phyloP scores from a whole-genome alignment of 2,113 vertebrate genomes.

The Malurus alboscapulatus region DNA sequence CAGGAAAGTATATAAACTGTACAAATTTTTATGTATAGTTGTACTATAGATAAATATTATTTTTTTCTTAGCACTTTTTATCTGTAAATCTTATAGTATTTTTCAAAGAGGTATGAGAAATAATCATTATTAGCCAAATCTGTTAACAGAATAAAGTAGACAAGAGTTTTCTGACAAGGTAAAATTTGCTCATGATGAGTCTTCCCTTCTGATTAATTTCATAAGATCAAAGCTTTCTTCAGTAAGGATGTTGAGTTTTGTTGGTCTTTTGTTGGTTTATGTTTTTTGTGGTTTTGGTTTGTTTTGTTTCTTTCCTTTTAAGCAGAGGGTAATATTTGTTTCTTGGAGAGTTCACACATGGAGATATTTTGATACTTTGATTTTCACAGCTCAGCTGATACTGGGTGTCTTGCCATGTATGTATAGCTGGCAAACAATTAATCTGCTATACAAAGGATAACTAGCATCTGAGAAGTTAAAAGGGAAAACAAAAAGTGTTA shows the following conservation, averaged over 20 bases:
- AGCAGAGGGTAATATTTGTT: not conserved
- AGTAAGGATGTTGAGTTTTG: not conserved
- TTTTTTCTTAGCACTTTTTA: not conserved
- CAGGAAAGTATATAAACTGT: not conserved
- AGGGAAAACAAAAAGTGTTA: not conserved
- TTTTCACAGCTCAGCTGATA: conserved; percentile 26
- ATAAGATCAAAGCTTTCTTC: not conserved
- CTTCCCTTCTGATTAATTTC: not conserved
- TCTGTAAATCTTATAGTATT: not conserved
- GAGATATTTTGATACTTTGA: conserved; percentile 15
- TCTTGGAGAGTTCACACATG: not conserved
- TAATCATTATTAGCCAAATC: not conserved
- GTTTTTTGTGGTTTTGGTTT: not conserved
- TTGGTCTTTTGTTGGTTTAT: not conserved
- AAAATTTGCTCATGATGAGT: not conserved
- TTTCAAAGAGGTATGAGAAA: not conserved
- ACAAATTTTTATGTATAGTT: not conserved
- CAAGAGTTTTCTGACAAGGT: not conserved
- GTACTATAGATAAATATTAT: not conserved
- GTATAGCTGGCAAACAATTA: not conserved
- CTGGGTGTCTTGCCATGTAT: not conserved
- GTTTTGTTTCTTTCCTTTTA: not conserved
- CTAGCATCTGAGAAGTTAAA: not conserved
- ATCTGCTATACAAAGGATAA: not conserved
- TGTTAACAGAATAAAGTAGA: not conserved